These are phyloP conservation scores for Euproctis similis DNA, from an alignment of 2,888 invertebrate genomes.

Conservation along the genomic window DNA sequence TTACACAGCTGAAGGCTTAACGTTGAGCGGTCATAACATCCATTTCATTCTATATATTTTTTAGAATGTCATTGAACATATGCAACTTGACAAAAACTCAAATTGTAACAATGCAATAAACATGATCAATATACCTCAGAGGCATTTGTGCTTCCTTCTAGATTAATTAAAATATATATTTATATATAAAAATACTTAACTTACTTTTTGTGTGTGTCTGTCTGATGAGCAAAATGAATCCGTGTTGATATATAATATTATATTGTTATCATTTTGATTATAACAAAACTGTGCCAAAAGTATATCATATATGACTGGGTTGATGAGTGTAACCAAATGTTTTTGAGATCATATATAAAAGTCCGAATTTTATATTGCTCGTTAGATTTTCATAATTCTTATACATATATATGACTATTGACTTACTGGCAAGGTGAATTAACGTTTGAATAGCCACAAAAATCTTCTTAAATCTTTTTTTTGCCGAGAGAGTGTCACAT, in stretches of 20 bases:
- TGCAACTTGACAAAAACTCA: too few species aligned
- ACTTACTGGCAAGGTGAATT: too few species aligned
- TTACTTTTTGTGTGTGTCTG: too few species aligned
- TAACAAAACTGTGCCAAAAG: slow-evolving; percentile 58
- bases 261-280: slow-evolving; percentile 34
- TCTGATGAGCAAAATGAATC: slow-evolving; percentile 35
- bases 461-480: too few species aligned
- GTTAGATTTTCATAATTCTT: slow-evolving; percentile 24
- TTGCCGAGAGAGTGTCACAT: too few species aligned
- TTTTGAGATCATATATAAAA: slow-evolving; percentile 10
- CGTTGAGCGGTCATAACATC: slow-evolving; percentile 29
- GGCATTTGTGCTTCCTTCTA: slow-evolving; percentile 56
- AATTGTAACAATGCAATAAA: slow-evolving; percentile 32
- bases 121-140: slow-evolving; percentile 63
- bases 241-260: slow-evolving; percentile 23
- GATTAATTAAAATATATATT: slow-evolving; percentile 41
- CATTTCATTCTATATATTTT: slow-evolving; percentile 28
- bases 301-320: slow-evolving; percentile 23
- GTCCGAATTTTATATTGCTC: slow-evolving; percentile 25
- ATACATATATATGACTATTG: too few species aligned
- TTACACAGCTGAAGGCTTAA: slow-evolving; percentile 34
- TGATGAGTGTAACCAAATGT: slow-evolving; percentile 11
- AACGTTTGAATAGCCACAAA: too few species aligned
- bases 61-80: too few species aligned
- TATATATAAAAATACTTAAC: too few species aligned